These are phyloP conservation scores for Parasteatoda tepidariorum DNA, from an alignment of 1,140 invertebrate species.

Conservation along the genomic window DNA sequence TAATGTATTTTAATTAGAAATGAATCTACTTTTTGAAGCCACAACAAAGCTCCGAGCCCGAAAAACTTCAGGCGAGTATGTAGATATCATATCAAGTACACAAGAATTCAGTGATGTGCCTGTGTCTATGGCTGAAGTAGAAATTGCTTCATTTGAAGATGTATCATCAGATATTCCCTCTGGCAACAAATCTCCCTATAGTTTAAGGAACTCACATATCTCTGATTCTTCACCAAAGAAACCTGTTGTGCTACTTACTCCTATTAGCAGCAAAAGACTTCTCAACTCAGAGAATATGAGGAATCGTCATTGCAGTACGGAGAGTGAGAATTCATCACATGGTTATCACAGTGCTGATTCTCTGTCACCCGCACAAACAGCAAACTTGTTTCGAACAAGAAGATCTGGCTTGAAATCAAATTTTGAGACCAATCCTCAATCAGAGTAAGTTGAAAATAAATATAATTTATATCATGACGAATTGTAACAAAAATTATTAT, in stretches of 20 bases:
- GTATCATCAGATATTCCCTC: background rate
- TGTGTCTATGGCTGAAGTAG: background rate
- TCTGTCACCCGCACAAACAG: background rate
- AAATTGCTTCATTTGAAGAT: background rate
- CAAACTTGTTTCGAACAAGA: background rate
- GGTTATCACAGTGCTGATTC: background rate
- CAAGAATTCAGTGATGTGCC: background rate
- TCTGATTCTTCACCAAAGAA: background rate
- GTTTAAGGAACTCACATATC: too few species aligned
- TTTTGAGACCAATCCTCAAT: background rate
- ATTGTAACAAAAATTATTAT: too few species aligned
- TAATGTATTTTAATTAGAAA: too few species aligned
- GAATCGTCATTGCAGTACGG: background rate
- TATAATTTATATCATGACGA: too few species aligned
- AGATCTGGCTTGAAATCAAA: background rate
- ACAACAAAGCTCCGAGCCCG: background rate
- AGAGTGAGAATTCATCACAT: background rate
- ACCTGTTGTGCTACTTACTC: background rate
- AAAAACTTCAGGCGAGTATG: background rate
- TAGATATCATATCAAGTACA: background rate
- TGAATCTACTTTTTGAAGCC: background rate
- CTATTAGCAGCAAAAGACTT: background rate
- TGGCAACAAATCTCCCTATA: too few species aligned
- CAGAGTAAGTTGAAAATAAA: too few species aligned
- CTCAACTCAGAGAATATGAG: background rate